A percentile compares a stretch with the other conserved stretches of the same genome.
Evolutionary conservation across 2,113 vertebrate species (phyloP).

Genomic region (Chinchilla lanigera): DNA sequence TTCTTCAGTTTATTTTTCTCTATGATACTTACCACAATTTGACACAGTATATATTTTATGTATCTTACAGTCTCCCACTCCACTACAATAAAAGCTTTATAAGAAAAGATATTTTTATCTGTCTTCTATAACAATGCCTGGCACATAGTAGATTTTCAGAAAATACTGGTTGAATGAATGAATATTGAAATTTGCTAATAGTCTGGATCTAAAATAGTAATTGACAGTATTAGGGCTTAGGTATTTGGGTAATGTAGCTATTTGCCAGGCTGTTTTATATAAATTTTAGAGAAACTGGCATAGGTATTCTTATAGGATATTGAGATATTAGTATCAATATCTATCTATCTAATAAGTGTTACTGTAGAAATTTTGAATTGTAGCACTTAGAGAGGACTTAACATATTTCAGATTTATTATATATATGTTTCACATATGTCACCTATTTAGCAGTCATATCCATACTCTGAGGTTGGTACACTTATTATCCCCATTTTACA

Average conservation of each 20-base stretch:
- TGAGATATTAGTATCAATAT: not conserved
- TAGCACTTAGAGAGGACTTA: not conserved
- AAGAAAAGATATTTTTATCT: not conserved
- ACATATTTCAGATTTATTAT: not conserved
- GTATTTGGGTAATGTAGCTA: not conserved
- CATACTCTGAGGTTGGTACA: not conserved
- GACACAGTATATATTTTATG: not conserved
- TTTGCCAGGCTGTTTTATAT: not conserved
- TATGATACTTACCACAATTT: not conserved
- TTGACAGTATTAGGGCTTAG: not conserved
- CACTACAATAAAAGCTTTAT: not conserved
- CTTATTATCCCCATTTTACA: not conserved
- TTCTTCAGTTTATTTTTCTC: not conserved
- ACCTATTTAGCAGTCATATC: not conserved
- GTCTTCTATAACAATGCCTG: not conserved
- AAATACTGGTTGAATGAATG: not conserved
- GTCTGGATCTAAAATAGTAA: not conserved
- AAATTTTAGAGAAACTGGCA: not conserved
- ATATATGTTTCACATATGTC: not conserved
- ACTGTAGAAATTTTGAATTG: not conserved
- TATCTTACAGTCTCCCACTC: not conserved
- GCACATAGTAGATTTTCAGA: not conserved
- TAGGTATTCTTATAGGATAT: not conserved
- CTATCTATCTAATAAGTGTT: not conserved
- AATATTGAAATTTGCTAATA: conserved; percentile 15